A percentile compares a stretch with the other conserved stretches of the same genome.
These are phyloP conservation scores for Bombus pyrosoma DNA, from an alignment of 1,140 invertebrate species.

Conservation along the genomic window DNA sequence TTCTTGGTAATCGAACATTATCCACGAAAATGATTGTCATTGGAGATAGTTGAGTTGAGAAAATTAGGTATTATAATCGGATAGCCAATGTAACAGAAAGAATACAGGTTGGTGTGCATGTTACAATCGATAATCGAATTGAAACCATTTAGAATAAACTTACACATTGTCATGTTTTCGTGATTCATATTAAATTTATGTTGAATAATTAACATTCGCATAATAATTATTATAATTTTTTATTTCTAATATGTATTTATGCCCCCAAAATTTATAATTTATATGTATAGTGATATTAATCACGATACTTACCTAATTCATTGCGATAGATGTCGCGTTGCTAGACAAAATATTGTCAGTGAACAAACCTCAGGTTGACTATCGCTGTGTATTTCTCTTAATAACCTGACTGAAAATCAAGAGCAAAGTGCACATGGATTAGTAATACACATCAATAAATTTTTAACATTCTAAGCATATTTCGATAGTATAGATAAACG, in stretches of 20 bases:
- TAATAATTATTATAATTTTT: neutral
- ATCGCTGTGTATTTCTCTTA: conserved; percentile 15
- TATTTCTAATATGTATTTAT: neutral
- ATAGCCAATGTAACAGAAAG: conserved; percentile 31
- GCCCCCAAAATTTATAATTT: neutral
- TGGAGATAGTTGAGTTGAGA: conserved; percentile 57
- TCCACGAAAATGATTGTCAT: conserved; percentile 75
- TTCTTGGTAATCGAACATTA: conserved; percentile 48
- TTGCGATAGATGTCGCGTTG: conserved; percentile 18
- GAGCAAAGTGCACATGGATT: conserved; percentile 70
- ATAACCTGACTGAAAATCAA: conserved; percentile 9
- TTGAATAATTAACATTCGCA: neutral
- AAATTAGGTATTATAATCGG: conserved; percentile 22
- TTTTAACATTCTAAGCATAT: conserved; percentile 32
- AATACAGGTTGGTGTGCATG: conserved; percentile 29
- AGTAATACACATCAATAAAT: conserved; percentile 58
- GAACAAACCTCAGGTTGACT: conserved; percentile 1
- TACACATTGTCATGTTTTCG: neutral
- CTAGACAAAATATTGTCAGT: conserved; percentile 6
- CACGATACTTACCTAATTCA: neutral
- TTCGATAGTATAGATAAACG: conserved; percentile 48
- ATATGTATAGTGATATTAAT: conserved; percentile 12
- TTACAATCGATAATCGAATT: conserved; percentile 25
- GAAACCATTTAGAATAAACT: neutral
- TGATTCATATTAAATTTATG: neutral